Evolutionary conservation across 2,113 vertebrate species (phyloP).

Genomic region (Hippocampus zosterae): DNA sequence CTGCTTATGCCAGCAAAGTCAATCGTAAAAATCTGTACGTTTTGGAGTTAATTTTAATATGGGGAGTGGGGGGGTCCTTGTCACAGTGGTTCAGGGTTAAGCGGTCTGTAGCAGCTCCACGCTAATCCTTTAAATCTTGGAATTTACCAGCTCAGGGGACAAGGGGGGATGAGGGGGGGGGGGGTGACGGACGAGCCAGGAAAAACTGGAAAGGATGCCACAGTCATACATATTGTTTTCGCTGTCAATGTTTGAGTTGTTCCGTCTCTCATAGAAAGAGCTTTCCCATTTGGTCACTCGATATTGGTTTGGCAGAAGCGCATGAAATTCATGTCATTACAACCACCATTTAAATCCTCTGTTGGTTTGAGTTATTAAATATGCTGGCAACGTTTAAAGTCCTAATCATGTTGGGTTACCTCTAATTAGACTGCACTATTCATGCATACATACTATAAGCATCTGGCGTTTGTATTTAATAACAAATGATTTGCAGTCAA

Average conservation of each 20-base stretch:
- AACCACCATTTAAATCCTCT: not conserved
- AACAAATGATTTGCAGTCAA: conserved; percentile 8
- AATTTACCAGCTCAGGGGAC: conserved; percentile 24
- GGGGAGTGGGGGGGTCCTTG: not conserved
- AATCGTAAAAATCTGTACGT: conserved; percentile 33
- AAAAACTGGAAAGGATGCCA: conserved; percentile 37
- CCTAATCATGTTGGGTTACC: not conserved
- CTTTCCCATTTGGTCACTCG: conserved; percentile 19
- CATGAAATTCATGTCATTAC: conserved; percentile 15
- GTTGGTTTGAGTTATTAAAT: not conserved
- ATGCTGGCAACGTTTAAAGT: not conserved
- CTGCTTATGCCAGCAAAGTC: conserved; percentile 1
- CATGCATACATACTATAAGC: not conserved
- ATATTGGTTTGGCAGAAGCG: conserved; percentile 17
- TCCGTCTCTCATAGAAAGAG: conserved; percentile 20
- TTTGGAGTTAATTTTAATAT: conserved; percentile 34
- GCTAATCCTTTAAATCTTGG: conserved; percentile 57
- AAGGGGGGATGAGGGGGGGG: not conserved
- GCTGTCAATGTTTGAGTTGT: conserved; percentile 43
- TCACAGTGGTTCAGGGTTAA: conserved; percentile 51
- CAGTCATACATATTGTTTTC: conserved; percentile 29
- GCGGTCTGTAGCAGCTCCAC: conserved; percentile 24
- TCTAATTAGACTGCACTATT: conserved; percentile 7
- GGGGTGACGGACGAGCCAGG: conserved; percentile 1
- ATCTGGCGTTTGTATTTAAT: not conserved